Evolutionary conservation across 2,888 invertebrate genomes (phyloP).

Genomic region (Notodromas monacha): DNA sequence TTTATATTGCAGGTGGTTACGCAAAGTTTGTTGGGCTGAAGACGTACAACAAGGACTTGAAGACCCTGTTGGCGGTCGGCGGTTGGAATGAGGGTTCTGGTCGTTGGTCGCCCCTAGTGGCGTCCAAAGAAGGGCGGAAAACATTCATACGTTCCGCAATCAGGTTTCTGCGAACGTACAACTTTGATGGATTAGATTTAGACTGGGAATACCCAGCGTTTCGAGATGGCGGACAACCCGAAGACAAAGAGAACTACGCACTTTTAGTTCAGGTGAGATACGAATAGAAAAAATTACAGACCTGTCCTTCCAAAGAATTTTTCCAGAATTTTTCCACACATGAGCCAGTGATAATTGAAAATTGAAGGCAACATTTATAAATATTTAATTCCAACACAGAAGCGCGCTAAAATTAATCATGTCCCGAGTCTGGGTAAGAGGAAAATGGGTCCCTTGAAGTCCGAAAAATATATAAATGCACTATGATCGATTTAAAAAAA

Average conservation of each 20-base stretch:
- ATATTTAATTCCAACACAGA: no score
- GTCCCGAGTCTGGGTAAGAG: no score
- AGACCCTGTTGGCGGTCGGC: conserved; percentile 63
- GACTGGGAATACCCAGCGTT: conserved; percentile 42
- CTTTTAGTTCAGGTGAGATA: conserved; percentile 44
- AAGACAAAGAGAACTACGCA: conserved; percentile 58
- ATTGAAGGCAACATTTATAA: no score
- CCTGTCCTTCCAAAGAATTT: no score
- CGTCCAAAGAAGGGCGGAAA: conserved; percentile 34
- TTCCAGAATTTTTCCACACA: no score
- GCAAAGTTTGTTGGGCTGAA: conserved; percentile 72
- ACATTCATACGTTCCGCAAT: conserved; percentile 23
- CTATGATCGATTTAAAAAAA: no score
- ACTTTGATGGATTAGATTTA: conserved; percentile 66
- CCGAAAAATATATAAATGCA: no score
- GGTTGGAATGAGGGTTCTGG: conserved; percentile 80
- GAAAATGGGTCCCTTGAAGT: no score
- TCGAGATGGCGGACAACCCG: conserved; percentile 35
- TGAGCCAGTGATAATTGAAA: no score
- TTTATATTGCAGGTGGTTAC: conserved; percentile 34
- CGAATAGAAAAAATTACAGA: no score
- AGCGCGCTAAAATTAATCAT: no score
- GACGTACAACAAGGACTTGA: conserved; percentile 62
- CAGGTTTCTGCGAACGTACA: conserved; percentile 48
- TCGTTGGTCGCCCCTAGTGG: conserved; percentile 60